Conservation (phyloP, 2,888 invertebrate species). For the Lasiommata megera region DNA sequence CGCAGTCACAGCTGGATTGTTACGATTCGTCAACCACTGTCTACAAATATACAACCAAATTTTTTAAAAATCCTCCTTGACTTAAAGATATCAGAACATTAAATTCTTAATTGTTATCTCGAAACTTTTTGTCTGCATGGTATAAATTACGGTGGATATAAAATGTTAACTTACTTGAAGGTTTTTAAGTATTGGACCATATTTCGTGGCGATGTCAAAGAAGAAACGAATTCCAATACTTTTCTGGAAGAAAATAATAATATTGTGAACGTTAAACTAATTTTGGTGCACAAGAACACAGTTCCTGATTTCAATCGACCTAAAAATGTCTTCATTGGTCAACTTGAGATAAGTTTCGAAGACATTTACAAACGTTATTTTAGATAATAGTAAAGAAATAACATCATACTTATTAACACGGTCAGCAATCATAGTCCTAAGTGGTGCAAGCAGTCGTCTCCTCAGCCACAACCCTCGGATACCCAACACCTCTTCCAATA, state of each 20-base stretch:
- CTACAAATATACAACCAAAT: constrained; percentile 44
- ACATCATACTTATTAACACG: constrained; percentile 62
- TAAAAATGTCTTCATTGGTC: too few relatives aligned
- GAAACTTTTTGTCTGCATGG: too few relatives aligned
- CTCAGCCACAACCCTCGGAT: constrained; percentile 68
- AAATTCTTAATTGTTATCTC: too few relatives aligned
- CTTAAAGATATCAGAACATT: too few relatives aligned
- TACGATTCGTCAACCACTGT: constrained; percentile 65
- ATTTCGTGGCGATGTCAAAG: constrained; percentile 92
- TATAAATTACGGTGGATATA: too few relatives aligned
- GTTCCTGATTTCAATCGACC: too few relatives aligned
- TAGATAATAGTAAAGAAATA: too few relatives aligned
- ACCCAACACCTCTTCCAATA: constrained; percentile 69
- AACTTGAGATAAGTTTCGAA: too few relatives aligned
- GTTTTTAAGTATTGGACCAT: constrained; percentile 92
- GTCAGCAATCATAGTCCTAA: constrained; percentile 69
- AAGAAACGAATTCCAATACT: constrained; percentile 93
- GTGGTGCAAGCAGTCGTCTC: constrained; percentile 62
- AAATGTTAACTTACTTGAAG: constrained; percentile 85
- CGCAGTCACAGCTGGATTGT: constrained; percentile 45
- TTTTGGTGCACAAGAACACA: too few relatives aligned
- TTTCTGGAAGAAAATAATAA: constrained; percentile 79
- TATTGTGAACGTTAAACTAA: too few relatives aligned
- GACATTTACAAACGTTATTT: too few relatives aligned
- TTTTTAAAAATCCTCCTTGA: background rate